These are phyloP conservation scores for Frieseomelitta varia DNA, from an alignment of 1,140 invertebrate genomes.

Conservation along the genomic window DNA sequence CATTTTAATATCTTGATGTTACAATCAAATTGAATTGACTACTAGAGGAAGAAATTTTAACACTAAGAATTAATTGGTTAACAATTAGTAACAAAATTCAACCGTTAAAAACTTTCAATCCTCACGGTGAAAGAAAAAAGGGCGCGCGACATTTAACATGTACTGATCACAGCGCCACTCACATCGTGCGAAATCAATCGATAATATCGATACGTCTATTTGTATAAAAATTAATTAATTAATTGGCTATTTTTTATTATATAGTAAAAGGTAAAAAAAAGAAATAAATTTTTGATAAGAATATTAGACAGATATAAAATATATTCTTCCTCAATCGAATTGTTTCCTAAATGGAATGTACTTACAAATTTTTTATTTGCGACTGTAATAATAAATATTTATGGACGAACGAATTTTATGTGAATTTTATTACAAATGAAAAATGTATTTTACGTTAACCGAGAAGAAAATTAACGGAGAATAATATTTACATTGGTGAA, in stretches of 20 bases:
- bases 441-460: neutral
- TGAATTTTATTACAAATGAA: neutral
- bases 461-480: neutral
- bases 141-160: neutral
- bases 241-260: neutral
- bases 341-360: neutral
- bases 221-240: neutral
- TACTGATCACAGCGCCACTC: constrained; percentile 13
- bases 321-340: neutral
- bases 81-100: neutral
- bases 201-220: neutral
- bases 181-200: neutral
- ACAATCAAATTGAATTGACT: neutral
- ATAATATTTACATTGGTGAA: neutral
- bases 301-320: neutral
- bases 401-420: neutral
- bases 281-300: neutral
- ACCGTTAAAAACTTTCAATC: neutral
- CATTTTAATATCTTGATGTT: neutral
- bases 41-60: neutral
- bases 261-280: neutral
- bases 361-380: neutral
- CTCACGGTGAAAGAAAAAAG: neutral
- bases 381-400: constrained; percentile 16
- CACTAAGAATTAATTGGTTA: neutral